Evolutionary conservation across 2,888 invertebrate genomes (phyloP), one percentile per base, ranked within the genome.

Genomic region (Sericinus montela): DNA sequence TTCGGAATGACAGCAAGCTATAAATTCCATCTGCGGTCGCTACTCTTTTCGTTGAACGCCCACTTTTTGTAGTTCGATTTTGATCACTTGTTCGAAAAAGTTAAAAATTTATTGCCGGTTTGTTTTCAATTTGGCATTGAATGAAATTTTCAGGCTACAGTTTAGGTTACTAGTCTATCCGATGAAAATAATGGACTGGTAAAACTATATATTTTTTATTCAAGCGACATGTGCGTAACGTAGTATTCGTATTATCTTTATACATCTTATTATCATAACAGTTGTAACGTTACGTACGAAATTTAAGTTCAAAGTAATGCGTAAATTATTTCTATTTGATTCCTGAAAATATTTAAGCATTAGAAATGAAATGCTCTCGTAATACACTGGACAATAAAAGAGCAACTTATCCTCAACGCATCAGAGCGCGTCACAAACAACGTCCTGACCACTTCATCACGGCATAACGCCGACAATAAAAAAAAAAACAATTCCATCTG

Each of bases 401-500:
- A 66, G 79, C 80, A 79, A 72, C 77, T 72, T 75, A 69, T 74
- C 73, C 78, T 58, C 75, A 75, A 73, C 76, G 79, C 72, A 81
- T 81, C 81, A 80, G 75, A 63, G 63, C 71, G 69, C 80, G 84
- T 88, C 87, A 86, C 83, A 81, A 85, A 83, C 87, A 86, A 73
- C 76, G 58, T 66, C 43, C 70, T 68, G 69, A 75, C 85, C 85
- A 87, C 86, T 87, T 87, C 86, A 87, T 88, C 85, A 85, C 82
- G 62, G 71, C 74, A 75, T 81, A 78, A 82, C 83, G 72, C 69
- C 59, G 63, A 66, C 77, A 77, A 82, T 81, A 82, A 86, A 86
- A 81, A 86, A 86, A 81, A 86, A 84, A 85, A 81, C 78, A 83
- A 84, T 86, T 81, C 82, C 87, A 87, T 86, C 84, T 86, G 85